A percentile compares a stretch with the other conserved stretches of the same genome.
Conservation (phyloP, 64 coral and sea anemone species). For the Acropora tenuis region DNA sequence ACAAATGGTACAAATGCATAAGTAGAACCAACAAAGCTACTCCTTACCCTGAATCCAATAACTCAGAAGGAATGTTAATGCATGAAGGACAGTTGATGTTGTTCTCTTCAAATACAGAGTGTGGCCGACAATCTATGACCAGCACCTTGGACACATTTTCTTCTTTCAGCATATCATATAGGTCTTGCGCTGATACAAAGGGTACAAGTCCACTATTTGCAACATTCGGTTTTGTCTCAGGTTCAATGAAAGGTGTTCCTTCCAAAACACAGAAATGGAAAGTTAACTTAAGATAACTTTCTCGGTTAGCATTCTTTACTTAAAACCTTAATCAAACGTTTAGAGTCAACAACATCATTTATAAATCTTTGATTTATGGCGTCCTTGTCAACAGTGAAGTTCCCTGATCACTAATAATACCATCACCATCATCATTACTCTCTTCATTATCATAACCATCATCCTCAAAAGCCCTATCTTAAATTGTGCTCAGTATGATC, state of each 20-base stretch:
- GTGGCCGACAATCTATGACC: constrained; percentile 70
- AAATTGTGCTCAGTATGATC: no score
- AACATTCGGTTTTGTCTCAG: not conserved
- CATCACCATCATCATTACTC: no score
- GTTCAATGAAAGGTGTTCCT: constrained; percentile 5
- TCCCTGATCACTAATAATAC: no score
- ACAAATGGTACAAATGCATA: no score
- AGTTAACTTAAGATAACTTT: no score
- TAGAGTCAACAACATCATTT: no score
- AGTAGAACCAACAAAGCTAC: not conserved
- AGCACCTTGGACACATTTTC: constrained; percentile 29
- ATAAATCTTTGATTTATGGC: no score
- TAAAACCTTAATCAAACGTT: no score
- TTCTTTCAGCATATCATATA: constrained; percentile 30
- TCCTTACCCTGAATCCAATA: constrained; percentile 69
- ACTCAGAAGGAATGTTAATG: constrained; percentile 81
- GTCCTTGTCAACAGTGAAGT: no score
- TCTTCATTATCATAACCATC: no score
- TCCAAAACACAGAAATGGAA: not conserved
- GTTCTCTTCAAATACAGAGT: constrained; percentile 52
- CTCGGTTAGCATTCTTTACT: no score
- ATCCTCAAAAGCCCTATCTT: no score
- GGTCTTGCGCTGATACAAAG: constrained; percentile 47
- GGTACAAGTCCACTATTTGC: not conserved
- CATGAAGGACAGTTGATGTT: constrained; percentile 52